Base-by-base conservation (phyloP, 2,888 invertebrate genomes). In the Orchesellides sinensis region DNA sequence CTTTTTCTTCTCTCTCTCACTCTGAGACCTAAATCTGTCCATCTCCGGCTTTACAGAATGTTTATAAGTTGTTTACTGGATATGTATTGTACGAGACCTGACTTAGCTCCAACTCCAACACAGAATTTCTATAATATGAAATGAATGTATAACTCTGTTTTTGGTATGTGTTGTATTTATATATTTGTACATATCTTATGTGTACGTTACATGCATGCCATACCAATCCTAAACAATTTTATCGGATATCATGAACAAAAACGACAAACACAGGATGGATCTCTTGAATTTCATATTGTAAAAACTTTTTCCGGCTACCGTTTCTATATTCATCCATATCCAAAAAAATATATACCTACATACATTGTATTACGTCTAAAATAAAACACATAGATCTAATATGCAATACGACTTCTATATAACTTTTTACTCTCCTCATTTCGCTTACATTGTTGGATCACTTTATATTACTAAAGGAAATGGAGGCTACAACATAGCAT, bases 1-100 rank as follows among this genome's bases (percentile, higher is more conserved):
- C 61, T 40, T n/a, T 77, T 40, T 21, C 52, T 40, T 25, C 49
- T 78, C 69, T 74, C 49, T 47, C 32, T 68, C 56, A 45, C 21
- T 59, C 14, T 47, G 70, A 61, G 63, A 70, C 78, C 78, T 70
- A 78, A 78, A 78, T 70, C 69, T 52, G 78, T 78, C 70, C 52
- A 52, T 78, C 70, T 78, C 52, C 35, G 61, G 59, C 61, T 78
- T 78, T 61, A 52, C 27, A 66, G 27, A 61, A n/a, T 63, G 52
- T 52, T 52, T 17, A 21, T 52, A 21, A 12, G 35, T 35, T 35
- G 35, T 12, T 35, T n/a, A n/a, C n/a, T n/a, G n/a, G n/a, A n/a
- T n/a, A n/a, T n/a, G n/a, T n/a, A n/a, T n/a, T n/a, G n/a, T 40
- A n/a, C 10, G 40, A 8, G 10, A 40, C 40, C 40, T 8, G n/a